Evolutionary conservation across 1,140 invertebrate species (phyloP), one percentile per base, ranked within the genome.

Genomic region (Polyergus mexicanus): DNA sequence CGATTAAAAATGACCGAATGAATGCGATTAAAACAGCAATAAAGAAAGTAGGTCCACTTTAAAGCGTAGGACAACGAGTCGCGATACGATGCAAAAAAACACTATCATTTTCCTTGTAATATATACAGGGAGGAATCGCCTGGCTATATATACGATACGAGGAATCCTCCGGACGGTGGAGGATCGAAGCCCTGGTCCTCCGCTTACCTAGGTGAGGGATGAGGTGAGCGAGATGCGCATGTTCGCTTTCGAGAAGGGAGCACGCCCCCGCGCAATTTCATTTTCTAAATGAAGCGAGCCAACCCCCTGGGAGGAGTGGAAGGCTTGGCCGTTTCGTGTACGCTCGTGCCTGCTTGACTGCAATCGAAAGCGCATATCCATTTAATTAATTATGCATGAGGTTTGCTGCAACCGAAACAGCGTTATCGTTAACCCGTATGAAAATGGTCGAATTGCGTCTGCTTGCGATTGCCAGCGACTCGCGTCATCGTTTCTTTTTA

Each of bases 381-480:
- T 94, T 94, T 93, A 93, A 94, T 94, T 94, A 93, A 94, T 94
- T 93, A 94, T 94, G 92, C 92, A 94, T 90, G 92, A 92, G 92
- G 69, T 47, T 32, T 86, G 76, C 63, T 74, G 51, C 84, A 69
- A 83, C 88, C 38, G 89, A 87, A 89, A 86, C 89, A 88, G 85
- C 89, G 91, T 93, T 92, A 92, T 93, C 91, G 81, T 54, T 22
- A 58, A n/a, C 68, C 32, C 16, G 38, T 51, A 56, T 35, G 86
- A 88, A 86, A 86, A 75, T 85, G 13, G 38, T 68, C 19, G 56
- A 10, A 44, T 56, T 47, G 58, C 44, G 76, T 68, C 76, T 68
- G 65, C 41, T 51, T 51, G 35, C 41, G 77, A 80, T 80, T 71
- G 78, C 25, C 35, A 28, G 51, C 6, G 66, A 22, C 25, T 32